Evolutionary conservation across 2,113 vertebrate genomes (phyloP), one percentile per base, ranked within the genome.

Genomic region (Semnopithecus entellus): DNA sequence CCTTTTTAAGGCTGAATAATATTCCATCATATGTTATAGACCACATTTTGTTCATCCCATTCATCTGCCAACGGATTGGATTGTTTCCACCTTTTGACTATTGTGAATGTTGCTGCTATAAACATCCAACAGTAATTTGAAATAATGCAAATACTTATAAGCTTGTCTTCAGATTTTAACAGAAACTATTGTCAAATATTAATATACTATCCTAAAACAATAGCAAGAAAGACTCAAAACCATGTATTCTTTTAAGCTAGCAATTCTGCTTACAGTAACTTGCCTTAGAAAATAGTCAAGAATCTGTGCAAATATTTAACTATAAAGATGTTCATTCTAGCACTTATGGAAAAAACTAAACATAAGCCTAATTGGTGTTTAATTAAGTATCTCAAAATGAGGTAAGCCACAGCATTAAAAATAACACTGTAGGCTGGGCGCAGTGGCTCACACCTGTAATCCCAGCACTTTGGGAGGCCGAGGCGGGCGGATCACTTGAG

Each of bases 301-400:
- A 66, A 92, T 95, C 78, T 88, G 18, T 55, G 35, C 94, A 81
- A 96, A 80, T 57, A 76, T 81, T 93, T 95, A 96, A 93, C 48
- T 73, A 79, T 43, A 92, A 94, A 84, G 59, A 73, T 75, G 52
- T 76, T 90, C 73, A 81, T 75, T 89, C 73, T 12, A 85, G 73
- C 23, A 88, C 32, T 79, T 96, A 73, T 80, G 55, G 88, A 94
- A 96, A 88, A 96, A 92, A 78, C 38, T 75, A 93, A 94, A 97
- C 45, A 91, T 59, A 91, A 97, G 59, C 23, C 20, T 84, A 91
- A 95, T 6, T 91, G 14, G 13, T 4, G 61, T 68, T 90, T 90
- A 68, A 43, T 52, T 79, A 95, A 89, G 55, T 76, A 83, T 88
- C 40, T 78, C 91, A 94, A 82, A 78, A 87, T 79, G 50, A 92